Evolutionary conservation across 53 echinoderm and acorn worm species (phyloP), one percentile per base, ranked within the genome.

Genomic region (Luidia sarsii): DNA sequence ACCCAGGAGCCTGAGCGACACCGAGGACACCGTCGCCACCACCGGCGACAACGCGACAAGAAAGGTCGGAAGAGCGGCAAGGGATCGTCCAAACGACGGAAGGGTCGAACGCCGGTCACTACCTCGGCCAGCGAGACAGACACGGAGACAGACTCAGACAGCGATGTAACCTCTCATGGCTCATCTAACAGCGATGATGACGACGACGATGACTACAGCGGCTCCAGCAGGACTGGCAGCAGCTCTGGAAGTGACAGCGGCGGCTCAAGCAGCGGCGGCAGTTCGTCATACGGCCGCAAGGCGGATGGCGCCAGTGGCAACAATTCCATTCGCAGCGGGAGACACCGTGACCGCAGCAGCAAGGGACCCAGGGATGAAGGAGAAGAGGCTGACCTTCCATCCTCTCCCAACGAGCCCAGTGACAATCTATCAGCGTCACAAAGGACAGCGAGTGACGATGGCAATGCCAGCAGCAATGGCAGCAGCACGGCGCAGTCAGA

Each of bases 211-310:
- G 83, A 65, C 0, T 65, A 80, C 39, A 82, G 84, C 55, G 64
- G 68, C 57, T 63, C 63, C 16, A 93, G 90, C 68, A 75, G 73
- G 13, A 90, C 86, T 57, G 59, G 66, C 23, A 85, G 85, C 36
- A 82, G 75, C 34, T 87, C 85, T 52, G 90, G 80, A 0, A 82
- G 56, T 14, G 74, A 85, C 14, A 70, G 52, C 15, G 81, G 64
- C 5, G 70, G 80, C 51, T 52, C 68, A 37, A 54, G 50, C 6
- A 63, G 75, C 4, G 60, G 83, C 57, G 61, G 32, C 2, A 80
- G 68, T 39, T 62, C 55, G 5, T 27, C 39, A 24, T 45, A 71
- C 39, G 46, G 62, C 36, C 57, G 57, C 45, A 57, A 82, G 39
- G 63, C 55, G 39, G 89, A 89, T 15, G 83, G 81, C 13, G 53